Evolutionary conservation across 2,888 invertebrate species (phyloP).

Genomic region (Eulithis prunata): DNA sequence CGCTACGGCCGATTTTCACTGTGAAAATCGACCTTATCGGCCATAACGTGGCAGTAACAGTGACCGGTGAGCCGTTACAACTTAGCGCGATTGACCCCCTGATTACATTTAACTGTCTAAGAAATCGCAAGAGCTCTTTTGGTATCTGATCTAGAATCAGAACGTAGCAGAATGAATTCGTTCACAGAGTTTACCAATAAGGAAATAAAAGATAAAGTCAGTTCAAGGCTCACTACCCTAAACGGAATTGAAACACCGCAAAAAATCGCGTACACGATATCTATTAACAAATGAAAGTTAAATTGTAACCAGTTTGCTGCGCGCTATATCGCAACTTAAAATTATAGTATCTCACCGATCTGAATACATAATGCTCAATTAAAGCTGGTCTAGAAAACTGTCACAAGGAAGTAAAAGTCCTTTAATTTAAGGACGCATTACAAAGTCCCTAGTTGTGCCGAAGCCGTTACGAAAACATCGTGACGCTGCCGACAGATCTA

Average conservation of each 20-base stretch:
- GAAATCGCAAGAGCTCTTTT: slow-evolving; percentile 6
- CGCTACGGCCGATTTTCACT: too few relatives aligned
- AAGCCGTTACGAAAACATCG: slow-evolving; percentile 57
- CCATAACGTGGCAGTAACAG: too few relatives aligned
- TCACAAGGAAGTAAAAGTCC: slow-evolving; percentile 73
- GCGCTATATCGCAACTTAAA: slow-evolving; percentile 20
- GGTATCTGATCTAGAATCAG: slow-evolving; percentile 33
- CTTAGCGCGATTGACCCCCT: too few relatives aligned
- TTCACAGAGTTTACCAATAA: slow-evolving; percentile 54
- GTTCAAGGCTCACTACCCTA: slow-evolving; percentile 65
- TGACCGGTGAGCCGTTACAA: too few relatives aligned
- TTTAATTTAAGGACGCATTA: slow-evolving; percentile 62
- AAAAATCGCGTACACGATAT: slow-evolving; percentile 45
- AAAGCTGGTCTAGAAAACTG: slow-evolving; percentile 55
- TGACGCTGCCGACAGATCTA: slow-evolving; percentile 39
- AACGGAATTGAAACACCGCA: slow-evolving; percentile 49
- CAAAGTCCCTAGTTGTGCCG: slow-evolving; percentile 48
- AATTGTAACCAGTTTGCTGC: slow-evolving; percentile 19
- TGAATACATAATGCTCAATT: slow-evolving; percentile 61
- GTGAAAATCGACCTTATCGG: too few relatives aligned
- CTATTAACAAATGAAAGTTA: slow-evolving; percentile 42
- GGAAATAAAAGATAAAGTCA: slow-evolving; percentile 72
- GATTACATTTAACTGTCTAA: too few relatives aligned
- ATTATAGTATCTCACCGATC: slow-evolving; percentile 39
- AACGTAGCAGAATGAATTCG: slow-evolving; percentile 47